phyloP scores from a whole-genome alignment of 1,140 invertebrate genomes.

The Lineus longissimus region DNA sequence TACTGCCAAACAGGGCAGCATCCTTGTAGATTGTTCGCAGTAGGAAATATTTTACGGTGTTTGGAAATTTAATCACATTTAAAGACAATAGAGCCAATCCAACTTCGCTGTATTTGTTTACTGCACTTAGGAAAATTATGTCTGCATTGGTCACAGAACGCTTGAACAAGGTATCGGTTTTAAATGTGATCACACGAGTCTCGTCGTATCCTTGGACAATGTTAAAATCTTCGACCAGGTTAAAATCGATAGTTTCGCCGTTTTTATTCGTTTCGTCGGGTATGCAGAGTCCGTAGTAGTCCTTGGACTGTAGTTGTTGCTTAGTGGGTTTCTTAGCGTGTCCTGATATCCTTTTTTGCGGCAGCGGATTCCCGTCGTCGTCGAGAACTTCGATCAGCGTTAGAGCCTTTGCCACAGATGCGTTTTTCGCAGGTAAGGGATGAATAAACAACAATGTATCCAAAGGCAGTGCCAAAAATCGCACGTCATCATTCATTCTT shows the following conservation, averaged over 20 bases:
- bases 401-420: not conserved
- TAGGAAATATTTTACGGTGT: not conserved
- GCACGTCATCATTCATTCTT: not conserved
- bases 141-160: not conserved
- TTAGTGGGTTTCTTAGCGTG: not conserved
- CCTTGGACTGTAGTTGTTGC: not conserved
- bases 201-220: not conserved
- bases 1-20: not conserved
- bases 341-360: not conserved
- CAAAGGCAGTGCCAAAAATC: not conserved
- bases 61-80: conserved; percentile 1
- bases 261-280: not conserved
- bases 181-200: not conserved
- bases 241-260: not conserved
- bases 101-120: not conserved
- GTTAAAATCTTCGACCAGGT: conserved; percentile 1
- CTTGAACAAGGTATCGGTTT: not conserved
- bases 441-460: conserved; percentile 6
- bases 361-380: not conserved
- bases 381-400: not conserved
- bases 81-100: not conserved
- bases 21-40: not conserved
- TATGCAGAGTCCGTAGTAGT: conserved; percentile 4
- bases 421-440: not conserved
- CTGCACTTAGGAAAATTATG: conserved; percentile 3